Base-by-base conservation (phyloP, 2,888 invertebrate species). In the Bedellia somnulentella region DNA sequence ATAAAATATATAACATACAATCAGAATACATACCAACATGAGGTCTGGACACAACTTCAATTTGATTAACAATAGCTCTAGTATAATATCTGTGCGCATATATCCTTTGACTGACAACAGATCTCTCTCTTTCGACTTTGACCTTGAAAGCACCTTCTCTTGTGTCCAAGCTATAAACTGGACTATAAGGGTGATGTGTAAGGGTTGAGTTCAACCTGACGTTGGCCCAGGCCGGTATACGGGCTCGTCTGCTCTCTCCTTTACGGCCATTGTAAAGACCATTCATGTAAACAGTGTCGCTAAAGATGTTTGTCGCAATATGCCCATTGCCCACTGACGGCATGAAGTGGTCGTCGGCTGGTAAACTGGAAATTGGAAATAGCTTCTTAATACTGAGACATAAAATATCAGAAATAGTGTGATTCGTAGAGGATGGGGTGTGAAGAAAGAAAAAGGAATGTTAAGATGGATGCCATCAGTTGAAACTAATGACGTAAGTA, bases 291-390 rank as follows among this genome's bases (percentile, higher is more conserved):
- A 82, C 77, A 0, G 80, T 70, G 39, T 81, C 76, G 16, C 81
- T 78, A 47, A 79, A 80, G 11, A 81, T 45, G 12, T 80, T 80
- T 5, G 80, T 77, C 1, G 81, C 81, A 30, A 82, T 41, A 38
- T 82, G 81, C 0, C 82, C 82, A 37, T 82, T 82, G 1, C 80
- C 77, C 3, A 82, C 49, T 0, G 80, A 80, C 4, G 81, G 76
- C 80, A 81, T 79, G 39, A 80, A 79, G 32, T 70, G 73, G 1
- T 71, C 53, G 39, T 80, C 78, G 1, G 59, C 49, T 3, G 81
- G 81, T 3, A 81, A 52, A 3, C 81, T 81, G 51, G 0, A 53
- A 60, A 18, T 6, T 5, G 5, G 9, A 18, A 6, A 18, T 18
- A n/a, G n/a, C n/a, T n/a, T n/a, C n/a, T n/a, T n/a, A n/a, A n/a